Evolutionary conservation across 64 coral and sea anemone genomes (phyloP).

Genomic region (Hydrozoanthus tunicans): DNA sequence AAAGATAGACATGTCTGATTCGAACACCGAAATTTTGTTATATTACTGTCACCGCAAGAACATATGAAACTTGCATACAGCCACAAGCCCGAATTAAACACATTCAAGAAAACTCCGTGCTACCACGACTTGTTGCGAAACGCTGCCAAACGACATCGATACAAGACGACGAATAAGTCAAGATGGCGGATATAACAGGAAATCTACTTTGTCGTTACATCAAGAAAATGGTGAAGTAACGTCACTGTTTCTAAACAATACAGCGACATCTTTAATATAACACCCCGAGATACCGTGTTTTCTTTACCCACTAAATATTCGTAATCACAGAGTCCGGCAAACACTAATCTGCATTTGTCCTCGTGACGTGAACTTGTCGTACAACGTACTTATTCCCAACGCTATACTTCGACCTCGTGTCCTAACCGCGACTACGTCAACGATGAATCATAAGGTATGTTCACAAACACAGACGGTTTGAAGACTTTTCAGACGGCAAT

Average conservation of each 20-base stretch:
- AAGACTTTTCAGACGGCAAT: not conserved
- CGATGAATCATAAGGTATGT: not conserved
- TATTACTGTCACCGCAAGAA: too few relatives aligned
- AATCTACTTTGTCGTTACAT: not conserved
- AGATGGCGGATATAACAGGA: constrained; percentile 27
- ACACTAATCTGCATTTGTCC: constrained; percentile 44
- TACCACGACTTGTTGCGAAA: not conserved
- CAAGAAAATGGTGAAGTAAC: constrained; percentile 6
- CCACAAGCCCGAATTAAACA: not conserved
- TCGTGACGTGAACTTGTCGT: not conserved
- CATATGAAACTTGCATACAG: not conserved
- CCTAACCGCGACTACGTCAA: not conserved
- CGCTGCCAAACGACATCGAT: not conserved
- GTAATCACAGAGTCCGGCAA: not conserved
- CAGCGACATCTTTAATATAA: constrained; percentile 28
- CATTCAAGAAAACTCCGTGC: not conserved
- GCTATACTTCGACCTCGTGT: not conserved
- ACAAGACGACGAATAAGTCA: constrained; percentile 9
- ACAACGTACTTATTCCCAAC: not conserved
- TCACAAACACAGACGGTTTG: not conserved
- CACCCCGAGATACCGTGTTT: constrained; percentile 11
- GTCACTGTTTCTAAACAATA: constrained; percentile 51
- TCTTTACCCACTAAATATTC: constrained; percentile 40
- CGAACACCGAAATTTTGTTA: too few relatives aligned
- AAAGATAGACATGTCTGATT: too few relatives aligned